Conservation (phyloP, 1,140 invertebrate species). For the Rhizoglyphus robini region DNA sequence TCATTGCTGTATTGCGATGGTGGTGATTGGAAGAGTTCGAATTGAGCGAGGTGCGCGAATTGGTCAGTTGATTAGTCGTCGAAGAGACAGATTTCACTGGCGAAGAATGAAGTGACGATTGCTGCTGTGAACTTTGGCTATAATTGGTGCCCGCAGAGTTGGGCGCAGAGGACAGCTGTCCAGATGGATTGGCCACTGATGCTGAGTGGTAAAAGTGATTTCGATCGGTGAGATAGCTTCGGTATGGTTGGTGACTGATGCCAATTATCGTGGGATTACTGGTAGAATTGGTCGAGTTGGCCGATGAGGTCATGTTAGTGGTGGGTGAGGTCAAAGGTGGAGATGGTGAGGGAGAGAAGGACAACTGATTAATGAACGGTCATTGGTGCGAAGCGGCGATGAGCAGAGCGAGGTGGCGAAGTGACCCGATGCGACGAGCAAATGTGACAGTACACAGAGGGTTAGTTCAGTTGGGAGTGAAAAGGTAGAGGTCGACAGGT, state of each 20-base stretch:
- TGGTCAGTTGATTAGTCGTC: background rate
- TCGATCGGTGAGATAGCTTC: constrained; percentile 10
- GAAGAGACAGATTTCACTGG: background rate
- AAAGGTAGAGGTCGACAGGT: too few species aligned
- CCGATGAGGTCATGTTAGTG: background rate
- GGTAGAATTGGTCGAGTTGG: background rate
- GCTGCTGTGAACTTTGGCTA: constrained; percentile 1
- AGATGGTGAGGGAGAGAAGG: too few species aligned
- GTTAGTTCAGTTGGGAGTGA: too few species aligned
- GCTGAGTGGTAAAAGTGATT: constrained; percentile 15
- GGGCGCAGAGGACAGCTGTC: background rate
- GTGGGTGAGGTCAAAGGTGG: too few species aligned
- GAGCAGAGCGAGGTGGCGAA: too few species aligned
- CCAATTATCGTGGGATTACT: background rate
- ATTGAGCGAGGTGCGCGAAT: constrained; percentile 1
- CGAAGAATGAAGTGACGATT: background rate
- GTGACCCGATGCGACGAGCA: too few species aligned
- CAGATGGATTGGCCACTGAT: background rate
- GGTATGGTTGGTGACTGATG: constrained; percentile 7
- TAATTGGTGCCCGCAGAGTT: background rate
- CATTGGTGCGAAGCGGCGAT: too few species aligned
- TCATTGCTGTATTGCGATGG: background rate
- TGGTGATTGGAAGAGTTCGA: background rate
- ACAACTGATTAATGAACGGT: too few species aligned
- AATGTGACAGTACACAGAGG: too few species aligned